Evolutionary conservation across 2,113 vertebrate genomes (phyloP).

Genomic region (Egretta garzetta): DNA sequence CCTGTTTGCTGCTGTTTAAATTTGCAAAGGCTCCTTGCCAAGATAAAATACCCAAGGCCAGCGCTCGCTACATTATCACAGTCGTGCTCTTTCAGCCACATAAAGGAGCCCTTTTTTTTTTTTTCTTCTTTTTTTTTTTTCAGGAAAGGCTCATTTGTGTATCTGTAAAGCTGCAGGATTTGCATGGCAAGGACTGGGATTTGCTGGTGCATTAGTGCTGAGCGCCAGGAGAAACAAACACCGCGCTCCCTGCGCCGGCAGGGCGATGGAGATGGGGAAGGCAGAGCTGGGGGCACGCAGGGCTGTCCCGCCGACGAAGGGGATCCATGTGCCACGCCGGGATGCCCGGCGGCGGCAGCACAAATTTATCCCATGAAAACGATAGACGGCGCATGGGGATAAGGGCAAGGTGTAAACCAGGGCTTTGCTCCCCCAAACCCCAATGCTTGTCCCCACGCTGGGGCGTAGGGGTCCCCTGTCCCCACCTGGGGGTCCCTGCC

Average conservation of each 20-base stretch:
- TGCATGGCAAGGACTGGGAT: background rate
- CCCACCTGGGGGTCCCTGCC: background rate
- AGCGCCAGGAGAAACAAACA: constrained; percentile 12
- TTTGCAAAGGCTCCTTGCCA: constrained; percentile 69
- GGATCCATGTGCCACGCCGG: fast-evolving
- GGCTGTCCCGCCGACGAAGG: fast-evolving
- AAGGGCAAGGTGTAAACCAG: background rate
- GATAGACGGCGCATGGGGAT: fast-evolving
- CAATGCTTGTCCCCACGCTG: fast-evolving
- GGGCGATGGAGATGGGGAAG: background rate
- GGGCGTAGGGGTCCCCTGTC: background rate
- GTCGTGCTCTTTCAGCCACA: constrained; percentile 58
- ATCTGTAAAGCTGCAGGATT: background rate
- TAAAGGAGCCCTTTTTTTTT: constrained; percentile 41
- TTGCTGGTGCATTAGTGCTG: background rate
- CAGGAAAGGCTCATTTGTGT: background rate
- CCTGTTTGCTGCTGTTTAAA: constrained; percentile 51
- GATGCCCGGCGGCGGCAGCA: background rate
- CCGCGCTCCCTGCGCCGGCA: background rate
- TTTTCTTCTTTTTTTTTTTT: background rate
- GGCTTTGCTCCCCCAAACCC: background rate
- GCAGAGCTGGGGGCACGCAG: background rate
- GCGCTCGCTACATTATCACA: constrained; percentile 58
- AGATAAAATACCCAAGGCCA: constrained; percentile 64
- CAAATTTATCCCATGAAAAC: background rate